Conservation (phyloP, 2,888 invertebrate species). For the Parochlus steinenii region DNA sequence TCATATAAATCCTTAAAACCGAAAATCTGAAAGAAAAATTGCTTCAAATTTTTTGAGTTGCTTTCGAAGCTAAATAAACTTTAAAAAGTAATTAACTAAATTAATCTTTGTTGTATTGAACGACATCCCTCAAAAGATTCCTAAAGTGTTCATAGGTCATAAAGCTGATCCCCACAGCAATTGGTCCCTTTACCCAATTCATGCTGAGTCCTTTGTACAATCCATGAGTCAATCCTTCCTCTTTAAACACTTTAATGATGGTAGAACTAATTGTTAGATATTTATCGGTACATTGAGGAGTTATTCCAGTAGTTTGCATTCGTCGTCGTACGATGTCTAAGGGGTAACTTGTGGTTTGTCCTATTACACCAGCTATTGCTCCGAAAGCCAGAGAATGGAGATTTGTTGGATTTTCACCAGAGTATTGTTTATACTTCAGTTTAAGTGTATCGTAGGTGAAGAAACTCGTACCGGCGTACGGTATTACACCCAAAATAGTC, state of each 20-base stretch:
- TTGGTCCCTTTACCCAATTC: constrained; percentile 95
- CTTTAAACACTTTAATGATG: constrained; percentile 54
- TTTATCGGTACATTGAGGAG: constrained; percentile 31
- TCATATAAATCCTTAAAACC: too few species aligned
- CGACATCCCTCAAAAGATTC: constrained; percentile 34
- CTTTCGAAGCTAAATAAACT: neutral
- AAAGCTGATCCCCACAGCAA: constrained; percentile 89
- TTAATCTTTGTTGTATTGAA: too few species aligned
- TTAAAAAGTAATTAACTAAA: too few species aligned
- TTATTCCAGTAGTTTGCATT: constrained; percentile 40
- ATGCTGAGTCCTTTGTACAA: constrained; percentile 98
- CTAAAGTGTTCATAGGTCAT: constrained; percentile 78
- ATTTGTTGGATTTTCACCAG: constrained; percentile 31
- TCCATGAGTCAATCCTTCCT: constrained; percentile 76
- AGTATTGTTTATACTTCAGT: constrained; percentile 40
- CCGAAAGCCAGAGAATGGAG: constrained; percentile 63
- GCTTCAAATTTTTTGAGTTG: too few species aligned
- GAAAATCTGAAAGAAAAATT: too few species aligned
- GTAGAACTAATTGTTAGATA: constrained; percentile 51
- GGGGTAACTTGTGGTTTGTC: constrained; percentile 93
- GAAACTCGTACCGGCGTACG: constrained; percentile 94
- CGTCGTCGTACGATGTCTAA: constrained; percentile 67
- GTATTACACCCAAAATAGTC: constrained; percentile 84
- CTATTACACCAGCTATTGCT: constrained; percentile 79
- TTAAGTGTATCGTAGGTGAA: constrained; percentile 94